These are phyloP conservation scores for Chrysolina haemoptera DNA, from an alignment of 2,888 invertebrate genomes.

Conservation along the genomic window DNA sequence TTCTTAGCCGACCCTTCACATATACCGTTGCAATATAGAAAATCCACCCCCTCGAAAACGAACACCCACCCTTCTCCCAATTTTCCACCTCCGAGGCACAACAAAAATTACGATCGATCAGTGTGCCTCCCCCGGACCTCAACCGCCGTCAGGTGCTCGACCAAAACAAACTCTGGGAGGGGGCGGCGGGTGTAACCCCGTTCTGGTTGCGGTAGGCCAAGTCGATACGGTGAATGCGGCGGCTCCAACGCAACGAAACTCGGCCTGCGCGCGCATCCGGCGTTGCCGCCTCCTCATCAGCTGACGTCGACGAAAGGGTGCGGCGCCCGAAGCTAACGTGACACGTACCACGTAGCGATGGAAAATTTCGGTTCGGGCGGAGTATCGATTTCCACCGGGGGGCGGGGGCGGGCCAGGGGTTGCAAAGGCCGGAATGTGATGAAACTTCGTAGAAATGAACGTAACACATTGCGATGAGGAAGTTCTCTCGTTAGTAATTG, in stretches of 20 bases:
- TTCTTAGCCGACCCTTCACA: background rate
- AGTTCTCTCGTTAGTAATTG: background rate
- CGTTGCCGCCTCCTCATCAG: conserved; percentile 13
- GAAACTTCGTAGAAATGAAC: background rate
- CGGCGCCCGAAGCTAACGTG: background rate
- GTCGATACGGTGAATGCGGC: background rate
- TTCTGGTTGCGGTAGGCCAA: conserved; percentile 25
- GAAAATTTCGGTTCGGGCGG: conserved; percentile 5
- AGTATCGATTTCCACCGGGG: background rate
- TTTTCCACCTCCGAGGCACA: background rate
- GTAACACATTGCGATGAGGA: background rate
- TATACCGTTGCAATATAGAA: background rate
- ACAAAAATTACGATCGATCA: background rate
- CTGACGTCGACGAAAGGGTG: background rate
- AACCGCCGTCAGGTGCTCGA: conserved; percentile 2
- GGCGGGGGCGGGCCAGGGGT: background rate
- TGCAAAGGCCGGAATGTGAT: background rate
- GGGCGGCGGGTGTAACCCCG: background rate
- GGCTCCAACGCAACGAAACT: background rate
- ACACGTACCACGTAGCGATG: background rate
- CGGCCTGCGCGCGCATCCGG: conserved; percentile 2
- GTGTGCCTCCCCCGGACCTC: background rate
- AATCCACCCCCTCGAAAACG: background rate
- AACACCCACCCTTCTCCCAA: background rate
- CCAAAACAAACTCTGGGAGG: background rate